phyloP scores from a whole-genome alignment of 2,888 invertebrate genomes.

The Quadroppia sp. region DNA sequence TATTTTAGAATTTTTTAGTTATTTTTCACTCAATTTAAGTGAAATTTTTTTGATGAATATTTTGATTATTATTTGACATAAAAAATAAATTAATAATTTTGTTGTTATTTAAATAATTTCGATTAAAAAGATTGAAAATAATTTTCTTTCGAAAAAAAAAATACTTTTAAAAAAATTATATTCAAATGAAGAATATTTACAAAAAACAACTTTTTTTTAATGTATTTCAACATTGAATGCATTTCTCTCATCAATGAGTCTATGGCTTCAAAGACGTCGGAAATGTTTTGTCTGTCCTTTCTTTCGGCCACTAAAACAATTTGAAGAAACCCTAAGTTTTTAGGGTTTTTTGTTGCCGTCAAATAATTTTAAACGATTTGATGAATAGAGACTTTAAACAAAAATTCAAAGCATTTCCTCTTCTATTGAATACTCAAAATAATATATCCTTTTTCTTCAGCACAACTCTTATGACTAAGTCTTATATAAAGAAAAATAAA shows the following conservation, averaged over 20 bases:
- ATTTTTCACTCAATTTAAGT: background rate
- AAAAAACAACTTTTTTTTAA: too few relatives aligned
- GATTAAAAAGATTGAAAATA: too few relatives aligned
- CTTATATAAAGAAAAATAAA: background rate
- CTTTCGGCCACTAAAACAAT: background rate
- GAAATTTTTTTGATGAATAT: background rate
- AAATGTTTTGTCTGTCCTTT: background rate
- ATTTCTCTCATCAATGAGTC: conserved; percentile 7
- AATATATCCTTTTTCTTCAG: background rate
- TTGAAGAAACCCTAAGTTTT: background rate
- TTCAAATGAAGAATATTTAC: background rate
- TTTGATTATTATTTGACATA: background rate
- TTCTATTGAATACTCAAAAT: background rate
- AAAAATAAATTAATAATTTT: background rate
- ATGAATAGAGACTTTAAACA: background rate
- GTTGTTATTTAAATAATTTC: too few relatives aligned
- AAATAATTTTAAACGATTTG: background rate
- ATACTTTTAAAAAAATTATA: too few relatives aligned
- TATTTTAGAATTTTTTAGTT: background rate
- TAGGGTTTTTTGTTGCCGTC: background rate
- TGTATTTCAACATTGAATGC: background rate
- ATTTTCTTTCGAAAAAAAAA: background rate
- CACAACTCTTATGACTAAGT: background rate
- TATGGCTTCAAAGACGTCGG: background rate
- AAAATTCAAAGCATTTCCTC: conserved; percentile 17